These are phyloP conservation scores for Alaudala cheleensis DNA, from an alignment of 2,113 vertebrate species.

Conservation along the genomic window DNA sequence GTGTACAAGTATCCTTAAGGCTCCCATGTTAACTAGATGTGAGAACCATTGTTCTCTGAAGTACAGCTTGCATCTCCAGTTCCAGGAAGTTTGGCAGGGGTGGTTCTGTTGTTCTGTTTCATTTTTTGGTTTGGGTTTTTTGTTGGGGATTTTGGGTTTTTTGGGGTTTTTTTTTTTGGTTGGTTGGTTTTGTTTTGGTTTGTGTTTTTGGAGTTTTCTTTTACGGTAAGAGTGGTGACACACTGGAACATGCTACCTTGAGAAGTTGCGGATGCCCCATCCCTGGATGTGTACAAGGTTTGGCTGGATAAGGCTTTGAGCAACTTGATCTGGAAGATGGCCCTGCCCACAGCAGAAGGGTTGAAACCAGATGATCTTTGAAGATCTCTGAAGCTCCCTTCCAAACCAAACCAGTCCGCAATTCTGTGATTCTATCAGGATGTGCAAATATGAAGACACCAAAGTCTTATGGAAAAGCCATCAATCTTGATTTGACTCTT, in stretches of 20 bases:
- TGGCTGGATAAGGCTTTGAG: neutral
- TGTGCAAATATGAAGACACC: neutral
- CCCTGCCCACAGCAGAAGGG: neutral
- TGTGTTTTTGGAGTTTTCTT: neutral
- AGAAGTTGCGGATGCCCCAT: neutral
- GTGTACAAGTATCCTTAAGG: neutral
- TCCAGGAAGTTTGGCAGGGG: neutral
- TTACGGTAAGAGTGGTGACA: accelerated
- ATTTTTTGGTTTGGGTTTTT: neutral
- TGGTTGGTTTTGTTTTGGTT: neutral
- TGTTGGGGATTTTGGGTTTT: too few species aligned
- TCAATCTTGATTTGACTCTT: neutral
- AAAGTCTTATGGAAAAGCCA: neutral
- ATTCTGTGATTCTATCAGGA: neutral
- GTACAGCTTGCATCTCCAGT: neutral
- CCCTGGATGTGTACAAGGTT: neutral
- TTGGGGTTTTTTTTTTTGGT: neutral
- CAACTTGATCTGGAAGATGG: neutral
- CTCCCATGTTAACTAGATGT: neutral
- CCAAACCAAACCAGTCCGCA: neutral
- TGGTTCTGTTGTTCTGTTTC: neutral
- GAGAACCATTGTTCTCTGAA: neutral
- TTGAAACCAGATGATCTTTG: neutral
- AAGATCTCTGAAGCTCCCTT: neutral
- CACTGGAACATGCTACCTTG: neutral